phyloP scores from a whole-genome alignment of 2,888 invertebrate species.

The Drosophila paucipuncta region DNA sequence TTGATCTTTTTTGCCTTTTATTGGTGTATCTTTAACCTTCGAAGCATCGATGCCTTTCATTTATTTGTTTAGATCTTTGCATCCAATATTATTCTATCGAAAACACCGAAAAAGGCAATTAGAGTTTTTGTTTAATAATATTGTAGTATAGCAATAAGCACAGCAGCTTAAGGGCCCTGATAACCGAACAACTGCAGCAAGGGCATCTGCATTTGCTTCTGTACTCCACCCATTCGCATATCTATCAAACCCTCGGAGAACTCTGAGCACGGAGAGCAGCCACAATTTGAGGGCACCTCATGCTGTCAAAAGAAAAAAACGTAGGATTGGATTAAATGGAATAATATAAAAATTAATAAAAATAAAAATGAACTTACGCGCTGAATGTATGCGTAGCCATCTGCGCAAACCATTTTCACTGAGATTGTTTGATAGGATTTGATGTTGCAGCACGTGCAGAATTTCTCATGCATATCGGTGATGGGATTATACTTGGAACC shows the following conservation, averaged over 20 bases:
- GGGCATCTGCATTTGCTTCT: conserved; percentile 24
- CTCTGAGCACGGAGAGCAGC: conserved; percentile 77
- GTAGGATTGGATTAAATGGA: not conserved
- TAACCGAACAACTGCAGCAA: conserved; percentile 47
- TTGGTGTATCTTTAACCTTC: not conserved
- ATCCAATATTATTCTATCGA: not conserved
- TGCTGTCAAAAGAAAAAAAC: conserved; percentile 56
- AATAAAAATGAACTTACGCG: conserved; percentile 19
- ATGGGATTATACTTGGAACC: conserved; percentile 89
- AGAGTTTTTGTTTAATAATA: conserved; percentile 15
- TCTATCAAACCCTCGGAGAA: conserved; percentile 48
- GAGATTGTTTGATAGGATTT: conserved; percentile 76
- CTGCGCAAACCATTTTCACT: conserved; percentile 85
- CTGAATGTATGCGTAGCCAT: conserved; percentile 81
- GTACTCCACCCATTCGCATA: conserved; percentile 33
- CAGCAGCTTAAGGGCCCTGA: conserved; percentile 2
- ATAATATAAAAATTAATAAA: not conserved
- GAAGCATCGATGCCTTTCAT: not conserved
- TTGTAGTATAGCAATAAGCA: conserved; percentile 3
- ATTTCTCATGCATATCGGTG: conserved; percentile 87
- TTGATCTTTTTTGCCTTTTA: not conserved
- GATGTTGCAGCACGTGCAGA: conserved; percentile 88
- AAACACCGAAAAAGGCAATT: not conserved
- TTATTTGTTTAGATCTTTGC: not conserved
- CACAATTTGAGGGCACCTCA: conserved; percentile 81